These are phyloP conservation scores for Dolichoris vasculosae DNA, from an alignment of 1,140 invertebrate species.

Conservation along the genomic window DNA sequence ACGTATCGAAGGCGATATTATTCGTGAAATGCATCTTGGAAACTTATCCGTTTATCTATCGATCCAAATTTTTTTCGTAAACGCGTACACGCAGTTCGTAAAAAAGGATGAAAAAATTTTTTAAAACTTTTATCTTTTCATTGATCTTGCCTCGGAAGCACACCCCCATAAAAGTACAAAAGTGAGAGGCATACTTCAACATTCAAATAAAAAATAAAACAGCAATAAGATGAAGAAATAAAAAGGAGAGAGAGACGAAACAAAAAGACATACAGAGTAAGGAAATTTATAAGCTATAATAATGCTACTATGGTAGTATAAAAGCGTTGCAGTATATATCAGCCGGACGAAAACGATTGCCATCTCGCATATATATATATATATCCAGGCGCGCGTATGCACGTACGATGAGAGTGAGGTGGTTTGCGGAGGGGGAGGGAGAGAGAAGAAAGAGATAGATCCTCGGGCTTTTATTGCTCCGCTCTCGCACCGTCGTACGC, in stretches of 20 bases:
- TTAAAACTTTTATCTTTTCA: neutral
- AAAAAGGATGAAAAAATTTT: neutral
- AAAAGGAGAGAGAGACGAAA: constrained; percentile 17
- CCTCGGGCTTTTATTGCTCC: constrained; percentile 64
- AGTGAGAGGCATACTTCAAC: neutral
- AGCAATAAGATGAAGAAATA: constrained; percentile 28
- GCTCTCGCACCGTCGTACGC: constrained; percentile 20
- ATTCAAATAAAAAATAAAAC: constrained; percentile 22
- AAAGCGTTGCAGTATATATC: constrained; percentile 66
- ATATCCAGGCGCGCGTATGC: constrained; percentile 37
- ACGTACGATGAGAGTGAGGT: neutral
- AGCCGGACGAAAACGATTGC: constrained; percentile 63
- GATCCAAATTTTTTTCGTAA: neutral
- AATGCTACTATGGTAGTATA: constrained; percentile 66
- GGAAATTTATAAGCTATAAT: constrained; percentile 72
- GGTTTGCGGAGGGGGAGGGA: constrained; percentile 10
- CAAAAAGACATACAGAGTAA: constrained; percentile 56
- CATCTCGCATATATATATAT: constrained; percentile 23
- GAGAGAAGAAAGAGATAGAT: neutral
- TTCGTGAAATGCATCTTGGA: no score
- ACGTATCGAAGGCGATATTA: no score
- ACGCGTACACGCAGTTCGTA: neutral
- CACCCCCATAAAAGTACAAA: constrained; percentile 16
- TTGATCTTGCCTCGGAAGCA: neutral
- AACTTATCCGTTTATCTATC: neutral